Percentiles rank a stretch among this genome's conserved stretches.
Evolutionary conservation across 2,888 invertebrate species (phyloP).

Genomic region (Caenorhabditis auriculariae): DNA sequence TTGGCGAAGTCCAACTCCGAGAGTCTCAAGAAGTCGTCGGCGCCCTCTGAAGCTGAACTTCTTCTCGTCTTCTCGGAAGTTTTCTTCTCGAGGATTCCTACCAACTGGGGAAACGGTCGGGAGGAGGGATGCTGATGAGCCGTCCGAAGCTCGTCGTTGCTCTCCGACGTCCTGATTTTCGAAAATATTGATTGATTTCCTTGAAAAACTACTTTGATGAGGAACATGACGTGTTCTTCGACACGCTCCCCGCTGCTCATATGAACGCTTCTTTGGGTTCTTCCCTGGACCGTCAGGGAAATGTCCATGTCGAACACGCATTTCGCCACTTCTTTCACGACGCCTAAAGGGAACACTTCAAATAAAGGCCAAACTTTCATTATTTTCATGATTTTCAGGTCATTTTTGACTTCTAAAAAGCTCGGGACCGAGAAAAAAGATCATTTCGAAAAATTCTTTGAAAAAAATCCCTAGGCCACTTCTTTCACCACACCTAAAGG

Average conservation of each 20-base stretch:
- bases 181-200: neutral
- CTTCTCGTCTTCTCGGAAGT: too few relatives aligned
- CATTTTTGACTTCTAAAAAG: too few relatives aligned
- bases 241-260: conserved; percentile 36
- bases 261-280: conserved; percentile 71
- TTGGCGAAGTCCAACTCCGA: conserved; percentile 29
- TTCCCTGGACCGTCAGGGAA: conserved; percentile 82
- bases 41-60: too few relatives aligned
- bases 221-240: conserved; percentile 51
- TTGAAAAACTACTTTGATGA: conserved; percentile 20
- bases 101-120: conserved; percentile 6
- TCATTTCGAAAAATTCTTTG: neutral
- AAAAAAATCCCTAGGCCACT: conserved; percentile 71
- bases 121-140: conserved; percentile 3
- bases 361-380: too few relatives aligned
- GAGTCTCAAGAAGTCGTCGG: conserved; percentile 23
- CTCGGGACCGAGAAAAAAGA: neutral
- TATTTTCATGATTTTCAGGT: too few relatives aligned
- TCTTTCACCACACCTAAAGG: conserved; percentile 86
- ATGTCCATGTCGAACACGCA: conserved; percentile 89
- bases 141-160: conserved; percentile 11
- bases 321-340: conserved; percentile 92
- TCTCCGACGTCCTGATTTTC: conserved; percentile 10
- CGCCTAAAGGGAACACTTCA: too few relatives aligned
- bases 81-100: too few relatives aligned